Conservation (phyloP, 2,113 vertebrate species). For the Heterotilapia buettikoferi region DNA sequence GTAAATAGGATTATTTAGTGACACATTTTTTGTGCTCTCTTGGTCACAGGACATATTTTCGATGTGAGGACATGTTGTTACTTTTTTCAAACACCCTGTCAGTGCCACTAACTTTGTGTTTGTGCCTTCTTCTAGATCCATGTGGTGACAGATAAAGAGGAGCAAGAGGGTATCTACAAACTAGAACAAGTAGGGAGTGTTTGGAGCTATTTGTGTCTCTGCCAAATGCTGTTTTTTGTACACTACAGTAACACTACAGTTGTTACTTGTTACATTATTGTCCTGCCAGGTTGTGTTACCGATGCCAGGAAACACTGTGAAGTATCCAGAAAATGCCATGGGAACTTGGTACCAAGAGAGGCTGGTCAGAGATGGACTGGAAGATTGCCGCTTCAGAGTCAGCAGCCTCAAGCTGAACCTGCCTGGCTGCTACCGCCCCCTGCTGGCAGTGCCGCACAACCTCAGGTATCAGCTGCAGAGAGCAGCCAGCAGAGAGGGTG, state of each 20-base stretch:
- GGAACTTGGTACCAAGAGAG: conserved; percentile 78
- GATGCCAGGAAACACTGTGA: conserved; percentile 86
- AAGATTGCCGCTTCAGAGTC: conserved; percentile 79
- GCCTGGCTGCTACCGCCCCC: conserved; percentile 87
- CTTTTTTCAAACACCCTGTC: neutral
- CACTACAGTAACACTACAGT: neutral
- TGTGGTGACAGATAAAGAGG: conserved; percentile 66
- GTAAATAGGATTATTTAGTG: neutral
- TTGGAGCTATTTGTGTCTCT: neutral
- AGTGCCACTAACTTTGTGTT: neutral
- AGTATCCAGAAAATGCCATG: conserved; percentile 79
- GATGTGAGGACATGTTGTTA: neutral
- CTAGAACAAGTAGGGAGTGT: conserved; percentile 55
- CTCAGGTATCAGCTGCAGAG: conserved; percentile 71
- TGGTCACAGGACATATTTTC: neutral
- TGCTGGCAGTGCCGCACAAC: conserved; percentile 80
- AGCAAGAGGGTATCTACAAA: conserved; percentile 48
- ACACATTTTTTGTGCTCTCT: neutral
- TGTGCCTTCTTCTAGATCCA: conserved; percentile 59
- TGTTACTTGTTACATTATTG: neutral
- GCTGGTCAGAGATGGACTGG: conserved; percentile 77
- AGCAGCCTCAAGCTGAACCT: conserved; percentile 83
- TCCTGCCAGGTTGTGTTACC: conserved; percentile 84
- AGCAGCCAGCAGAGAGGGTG: neutral
- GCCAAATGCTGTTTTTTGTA: neutral